Evolutionary conservation across 2,888 invertebrate species (phyloP), one percentile per base, ranked within the genome.

Genomic region (Oscheius myriophilus): DNA sequence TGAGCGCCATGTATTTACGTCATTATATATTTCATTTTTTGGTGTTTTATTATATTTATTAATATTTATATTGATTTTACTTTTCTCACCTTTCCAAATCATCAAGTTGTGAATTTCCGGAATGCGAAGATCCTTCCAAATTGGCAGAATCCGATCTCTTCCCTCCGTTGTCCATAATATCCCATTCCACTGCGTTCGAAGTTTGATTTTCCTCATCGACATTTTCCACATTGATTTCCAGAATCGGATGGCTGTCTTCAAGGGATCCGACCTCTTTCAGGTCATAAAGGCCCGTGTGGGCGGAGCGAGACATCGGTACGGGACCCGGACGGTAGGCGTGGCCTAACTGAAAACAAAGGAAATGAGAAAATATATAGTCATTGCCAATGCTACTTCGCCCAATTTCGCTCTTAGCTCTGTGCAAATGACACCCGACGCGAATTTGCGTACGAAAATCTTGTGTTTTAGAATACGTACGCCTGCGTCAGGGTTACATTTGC

Each of bases 291-390:
- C 69, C 67, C 1, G 65, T 64, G 66, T 75, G 74, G 11, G 74
- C 74, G 25, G 74, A 75, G 2, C 74, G 70, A 25, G 74, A 72
- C 45, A 68, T 67, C 2, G 67, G 67, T 12, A 75, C 61, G 16
- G 61, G 39, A 45, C 1, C 49, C 42, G 1, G 61, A 63, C 12
- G 55, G 26, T 52, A 53, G 39, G 46, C 25, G 33, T 39, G 55
- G 26, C 21, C 64, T 18, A 61, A 33, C 61, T 61, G 58, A 25
- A 49, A 61, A 18, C 16, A 61, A 33, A 14, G 9, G 25, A 46
- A 12, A 46, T 42, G 18, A 23, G 18, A n/a, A n/a, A n/a, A n/a
- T n/a, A n/a, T n/a, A n/a, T n/a, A n/a, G n/a, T n/a, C n/a, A n/a
- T n/a, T n/a, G n/a, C n/a, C n/a, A n/a, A n/a, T n/a, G n/a, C n/a